Evolutionary conservation across 1,140 invertebrate genomes (phyloP), one percentile per base, ranked within the genome.

Genomic region (Hydropsyche tenuis): DNA sequence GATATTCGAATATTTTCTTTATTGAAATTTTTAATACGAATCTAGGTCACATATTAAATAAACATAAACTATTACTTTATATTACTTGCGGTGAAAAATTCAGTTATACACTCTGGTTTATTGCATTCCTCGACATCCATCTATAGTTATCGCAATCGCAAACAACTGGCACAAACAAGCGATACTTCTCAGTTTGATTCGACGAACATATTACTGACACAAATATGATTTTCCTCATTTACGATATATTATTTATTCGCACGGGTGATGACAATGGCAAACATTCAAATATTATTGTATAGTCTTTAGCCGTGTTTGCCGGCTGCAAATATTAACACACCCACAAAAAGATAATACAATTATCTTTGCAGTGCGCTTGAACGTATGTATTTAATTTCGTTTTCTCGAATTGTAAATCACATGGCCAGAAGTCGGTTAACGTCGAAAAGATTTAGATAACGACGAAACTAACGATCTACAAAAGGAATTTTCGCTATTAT

Each of bases 341-440:
- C 56, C 56, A 60, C 20, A 25, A 60, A 22, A 60, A 23, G 23
- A 60, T 60, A 60, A 60, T 23, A 60, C 56, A 60, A 60, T 60
- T 60, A 60, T 60, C 23, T 60, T 60, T 60, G 56, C 16, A 20
- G 14, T 60, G 56, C 30, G 30, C 56, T 60, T 25, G 23, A 60
- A n/a, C 22, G 56, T 60, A 53, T 53, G 18, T 53, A 60, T 60
- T 60, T 27, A 60, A 60, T 60, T 23, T 60, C 23, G 23, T 60
- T 60, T 14, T 60, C 12, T 23, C 20, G 23, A 60, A 23, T 23
- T 23, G 23, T 60, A 60, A 60, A 60, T 20, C 30, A 9, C 30
- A 37, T 4, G 9, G 30, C 9, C 30, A 37, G 30, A 37, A 37
- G 30, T 37, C 30, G 30, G 3, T 9, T 9, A 37, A 37, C 3